phyloP scores from a whole-genome alignment of 2,888 invertebrate genomes.

The Drosophila nigricruria region DNA sequence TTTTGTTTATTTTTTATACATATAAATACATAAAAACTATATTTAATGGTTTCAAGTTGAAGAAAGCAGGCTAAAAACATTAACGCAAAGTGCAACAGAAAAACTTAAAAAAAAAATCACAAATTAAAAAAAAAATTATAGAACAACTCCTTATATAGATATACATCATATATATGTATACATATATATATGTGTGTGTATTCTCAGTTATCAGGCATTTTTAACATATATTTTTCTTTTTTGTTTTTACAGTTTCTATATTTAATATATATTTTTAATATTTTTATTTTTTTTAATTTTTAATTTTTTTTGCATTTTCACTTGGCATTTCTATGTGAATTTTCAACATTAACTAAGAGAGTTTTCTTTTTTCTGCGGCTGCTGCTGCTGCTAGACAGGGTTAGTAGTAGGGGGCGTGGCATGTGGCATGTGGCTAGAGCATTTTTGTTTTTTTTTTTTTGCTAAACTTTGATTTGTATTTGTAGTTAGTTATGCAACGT shows the following conservation, averaged over 20 bases:
- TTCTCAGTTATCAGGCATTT: conserved; percentile 58
- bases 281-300: conserved; percentile 5
- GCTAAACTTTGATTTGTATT: conserved; percentile 1
- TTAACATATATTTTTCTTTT: conserved; percentile 61
- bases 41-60: conserved; percentile 60
- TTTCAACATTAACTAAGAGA: conserved; percentile 66
- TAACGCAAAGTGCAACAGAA: conserved; percentile 66
- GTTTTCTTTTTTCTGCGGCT: background rate
- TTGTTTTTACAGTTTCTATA: conserved; percentile 42
- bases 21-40: conserved; percentile 76
- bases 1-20: conserved; percentile 61
- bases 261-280: conserved; percentile 58
- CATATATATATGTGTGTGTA: conserved; percentile 24
- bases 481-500: conserved; percentile 15
- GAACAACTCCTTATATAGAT: conserved; percentile 38
- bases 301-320: conserved; percentile 24
- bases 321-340: conserved; percentile 69
- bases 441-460: background rate
- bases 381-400: conserved; percentile 16
- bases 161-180: conserved; percentile 32
- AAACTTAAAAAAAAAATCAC: conserved; percentile 40
- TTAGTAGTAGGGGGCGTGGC: conserved; percentile 16
- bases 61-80: conserved; percentile 69
- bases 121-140: conserved; percentile 35
- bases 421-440: conserved; percentile 6